Base-by-base conservation (phyloP, 2,113 vertebrate species). In the Percina caprodes region DNA sequence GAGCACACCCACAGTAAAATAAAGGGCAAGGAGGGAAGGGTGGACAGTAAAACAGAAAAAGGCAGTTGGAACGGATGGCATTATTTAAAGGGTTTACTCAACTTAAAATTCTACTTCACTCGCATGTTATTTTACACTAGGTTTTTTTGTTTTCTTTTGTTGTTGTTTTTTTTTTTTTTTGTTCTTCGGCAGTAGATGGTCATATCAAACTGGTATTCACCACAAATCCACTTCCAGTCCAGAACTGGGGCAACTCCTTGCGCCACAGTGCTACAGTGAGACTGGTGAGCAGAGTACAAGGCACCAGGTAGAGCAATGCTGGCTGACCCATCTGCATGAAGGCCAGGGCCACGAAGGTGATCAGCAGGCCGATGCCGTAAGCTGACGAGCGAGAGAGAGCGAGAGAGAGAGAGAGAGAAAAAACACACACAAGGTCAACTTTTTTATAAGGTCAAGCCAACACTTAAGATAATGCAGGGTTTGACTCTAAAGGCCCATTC, bases 141-240 rank as follows among this genome's bases (percentile, higher is more conserved):
- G 58, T 77, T 5, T 12, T 35, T 56, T 65, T 74, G 33, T 78
- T 77, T 51, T 71, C 18, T 74, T 46, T 56, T 68, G 19, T 63
- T 61, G 18, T 42, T 77, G 73, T 66, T 35, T n/a, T 61, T 66
- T 15, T 39, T 15, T 39, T 70, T 90, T 87, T 90, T 63, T 83
- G 73, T 85, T 86, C 83, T 56, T 87, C 46, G 45, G 86, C 62
- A 70, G 94, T 89, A 96, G 96, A 94, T 95, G 94, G 92, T 98
- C 96, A 99, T 95, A 99, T 97, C 96, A 98, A 99, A 99, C 96
- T 94, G 97, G 96, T 98, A 99, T 98, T 99, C 97, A 99, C 98
- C 97, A 95, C 97, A 97, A 98, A 98, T 95, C 96, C 97, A 93
- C 96, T 98, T 94, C 98, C 98, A 6, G 95, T 98, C 98, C 98